A percentile compares a stretch with the other conserved stretches of the same genome.
These are phyloP conservation scores for Lepidurus packardi DNA, from an alignment of 1,140 invertebrate genomes.

Conservation along the genomic window DNA sequence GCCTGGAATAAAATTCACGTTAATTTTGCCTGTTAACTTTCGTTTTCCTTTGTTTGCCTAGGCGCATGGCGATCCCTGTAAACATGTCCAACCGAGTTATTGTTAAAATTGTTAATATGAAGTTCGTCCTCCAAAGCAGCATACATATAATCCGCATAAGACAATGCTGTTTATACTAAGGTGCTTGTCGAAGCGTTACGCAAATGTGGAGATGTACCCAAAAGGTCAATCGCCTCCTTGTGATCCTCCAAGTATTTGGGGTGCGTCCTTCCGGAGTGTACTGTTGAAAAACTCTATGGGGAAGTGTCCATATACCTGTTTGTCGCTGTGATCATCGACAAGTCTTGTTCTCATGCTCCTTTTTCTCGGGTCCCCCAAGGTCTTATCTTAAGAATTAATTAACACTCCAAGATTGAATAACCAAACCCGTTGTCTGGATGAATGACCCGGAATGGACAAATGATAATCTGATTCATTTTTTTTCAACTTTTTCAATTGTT, in stretches of 20 bases:
- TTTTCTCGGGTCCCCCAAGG: too few relatives aligned
- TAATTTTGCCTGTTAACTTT: not conserved
- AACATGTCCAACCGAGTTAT: not conserved
- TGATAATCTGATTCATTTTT: too few relatives aligned
- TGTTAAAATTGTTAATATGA: not conserved
- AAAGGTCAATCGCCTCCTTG: not conserved
- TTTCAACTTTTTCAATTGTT: too few relatives aligned
- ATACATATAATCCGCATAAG: not conserved
- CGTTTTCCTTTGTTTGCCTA: not conserved
- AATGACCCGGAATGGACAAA: too few relatives aligned
- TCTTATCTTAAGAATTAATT: too few relatives aligned
- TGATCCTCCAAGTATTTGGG: not conserved
- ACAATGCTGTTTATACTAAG: not conserved
- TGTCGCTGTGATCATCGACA: not conserved
- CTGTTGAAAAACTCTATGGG: not conserved
- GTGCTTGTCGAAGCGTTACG: not conserved
- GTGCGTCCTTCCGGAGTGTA: not conserved
- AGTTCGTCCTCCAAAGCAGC: not conserved
- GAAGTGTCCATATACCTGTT: not conserved
- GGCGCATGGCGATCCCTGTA: not conserved
- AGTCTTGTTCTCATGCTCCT: too few relatives aligned
- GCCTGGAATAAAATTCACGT: not conserved
- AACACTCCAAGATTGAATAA: too few relatives aligned
- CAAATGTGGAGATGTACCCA: not conserved
- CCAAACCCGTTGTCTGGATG: too few relatives aligned